Evolutionary conservation across 2,113 vertebrate genomes (phyloP).

Genomic region (Epinephelus cyanopodus): DNA sequence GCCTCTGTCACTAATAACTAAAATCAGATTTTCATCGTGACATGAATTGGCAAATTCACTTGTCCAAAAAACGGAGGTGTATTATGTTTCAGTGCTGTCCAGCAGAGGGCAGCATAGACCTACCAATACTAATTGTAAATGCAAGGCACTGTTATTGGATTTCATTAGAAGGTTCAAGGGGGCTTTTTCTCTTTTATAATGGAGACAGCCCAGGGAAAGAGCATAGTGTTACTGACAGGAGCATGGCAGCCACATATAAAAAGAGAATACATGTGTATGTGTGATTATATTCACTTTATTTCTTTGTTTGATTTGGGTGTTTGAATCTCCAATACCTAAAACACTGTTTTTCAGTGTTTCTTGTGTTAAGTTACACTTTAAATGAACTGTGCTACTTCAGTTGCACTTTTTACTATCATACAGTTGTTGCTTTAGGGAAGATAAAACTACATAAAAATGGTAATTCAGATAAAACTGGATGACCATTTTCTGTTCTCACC

Average conservation of each 20-base stretch:
- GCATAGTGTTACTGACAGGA: neutral
- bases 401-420: neutral
- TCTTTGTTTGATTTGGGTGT: neutral
- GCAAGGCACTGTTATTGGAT: neutral
- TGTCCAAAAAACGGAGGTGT: neutral
- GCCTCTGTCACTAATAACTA: too few species aligned
- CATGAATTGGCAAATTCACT: neutral
- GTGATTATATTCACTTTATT: too few species aligned
- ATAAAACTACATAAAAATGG: neutral
- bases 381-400: neutral
- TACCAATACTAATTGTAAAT: neutral
- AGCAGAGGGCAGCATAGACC: neutral
- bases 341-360: neutral
- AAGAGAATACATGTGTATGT: neutral
- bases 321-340: neutral
- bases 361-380: neutral
- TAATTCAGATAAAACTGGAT: neutral
- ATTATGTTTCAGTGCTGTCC: neutral
- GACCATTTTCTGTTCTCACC: slow-evolving; percentile 81
- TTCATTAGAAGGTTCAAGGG: neutral
- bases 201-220: neutral
- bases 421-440: neutral
- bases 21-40: neutral
- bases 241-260: neutral
- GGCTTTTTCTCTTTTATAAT: neutral